Evolutionary conservation across 2,797 vertebrate genomes (phyloP).

Genomic region (Leucoraja ocellata): DNA sequence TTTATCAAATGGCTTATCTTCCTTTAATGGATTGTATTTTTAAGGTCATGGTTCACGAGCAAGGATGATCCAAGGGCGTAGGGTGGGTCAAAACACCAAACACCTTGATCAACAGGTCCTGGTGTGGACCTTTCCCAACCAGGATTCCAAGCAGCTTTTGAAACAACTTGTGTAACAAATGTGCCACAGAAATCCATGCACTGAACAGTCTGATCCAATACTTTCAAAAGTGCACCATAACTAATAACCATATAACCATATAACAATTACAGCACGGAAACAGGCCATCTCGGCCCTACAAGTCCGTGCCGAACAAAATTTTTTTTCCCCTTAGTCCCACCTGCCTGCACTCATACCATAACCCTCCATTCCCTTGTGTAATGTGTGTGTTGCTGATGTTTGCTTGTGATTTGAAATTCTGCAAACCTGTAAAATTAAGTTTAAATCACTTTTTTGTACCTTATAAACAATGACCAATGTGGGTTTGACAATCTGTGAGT

Average conservation of each 20-base stretch:
- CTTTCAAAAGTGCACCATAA: background rate
- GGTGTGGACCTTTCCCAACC: background rate
- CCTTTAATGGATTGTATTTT: background rate
- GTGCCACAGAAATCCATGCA: background rate
- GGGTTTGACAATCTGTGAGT: background rate
- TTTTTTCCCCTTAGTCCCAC: too few relatives aligned
- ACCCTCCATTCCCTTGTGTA: too few relatives aligned
- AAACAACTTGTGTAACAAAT: background rate
- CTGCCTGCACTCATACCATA: too few relatives aligned
- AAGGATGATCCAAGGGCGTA: background rate
- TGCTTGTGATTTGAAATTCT: background rate
- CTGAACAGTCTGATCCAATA: background rate
- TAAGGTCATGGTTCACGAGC: background rate
- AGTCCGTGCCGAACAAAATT: too few relatives aligned
- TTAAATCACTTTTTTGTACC: background rate
- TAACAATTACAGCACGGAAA: too few relatives aligned
- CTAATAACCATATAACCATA: too few relatives aligned
- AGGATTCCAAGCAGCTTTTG: background rate
- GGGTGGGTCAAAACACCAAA: background rate
- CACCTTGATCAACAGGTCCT: background rate
- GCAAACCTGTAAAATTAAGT: background rate
- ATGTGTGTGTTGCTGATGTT: background rate
- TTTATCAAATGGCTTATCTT: background rate
- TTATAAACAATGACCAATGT: background rate
- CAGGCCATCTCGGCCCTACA: too few relatives aligned